Conservation (phyloP, 2,113 vertebrate species). For the Melospiza melodia region DNA sequence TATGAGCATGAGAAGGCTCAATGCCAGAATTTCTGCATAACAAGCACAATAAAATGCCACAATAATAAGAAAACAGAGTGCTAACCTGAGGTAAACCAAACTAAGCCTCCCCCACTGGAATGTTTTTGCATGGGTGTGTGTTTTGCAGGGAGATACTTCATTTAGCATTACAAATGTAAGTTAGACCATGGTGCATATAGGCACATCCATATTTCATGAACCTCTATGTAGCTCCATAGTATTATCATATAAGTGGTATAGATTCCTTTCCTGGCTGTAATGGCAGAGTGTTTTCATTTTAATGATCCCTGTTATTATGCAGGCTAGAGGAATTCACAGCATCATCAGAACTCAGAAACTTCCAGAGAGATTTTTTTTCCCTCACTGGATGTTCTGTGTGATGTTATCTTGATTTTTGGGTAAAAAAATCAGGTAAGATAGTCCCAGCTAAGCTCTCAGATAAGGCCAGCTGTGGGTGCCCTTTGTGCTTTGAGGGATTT, state of each 20-base stretch:
- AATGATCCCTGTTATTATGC: conserved; percentile 48
- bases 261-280: conserved; percentile 45
- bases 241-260: conserved; percentile 62
- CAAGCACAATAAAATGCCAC: not conserved
- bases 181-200: conserved; percentile 33
- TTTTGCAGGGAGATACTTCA: conserved; percentile 65
- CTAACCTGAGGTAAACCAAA: conserved; percentile 24
- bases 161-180: conserved; percentile 67
- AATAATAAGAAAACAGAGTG: not conserved
- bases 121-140: conserved; percentile 13
- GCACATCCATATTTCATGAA: conserved; percentile 69
- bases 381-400: not conserved
- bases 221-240: conserved; percentile 20
- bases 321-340: conserved; percentile 33
- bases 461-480: fast-evolving
- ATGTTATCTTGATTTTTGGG: not conserved
- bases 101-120: not conserved
- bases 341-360: not conserved
- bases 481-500: not conserved
- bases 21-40: not conserved
- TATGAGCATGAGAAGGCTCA: not conserved
- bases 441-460: not conserved
- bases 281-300: conserved; percentile 55
- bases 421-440: no score
- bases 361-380: not conserved